Percentiles rank a stretch among this genome's conserved stretches.
phyloP scores from a whole-genome alignment of 2,797 vertebrate genomes.

The Girardinus metallicus region DNA sequence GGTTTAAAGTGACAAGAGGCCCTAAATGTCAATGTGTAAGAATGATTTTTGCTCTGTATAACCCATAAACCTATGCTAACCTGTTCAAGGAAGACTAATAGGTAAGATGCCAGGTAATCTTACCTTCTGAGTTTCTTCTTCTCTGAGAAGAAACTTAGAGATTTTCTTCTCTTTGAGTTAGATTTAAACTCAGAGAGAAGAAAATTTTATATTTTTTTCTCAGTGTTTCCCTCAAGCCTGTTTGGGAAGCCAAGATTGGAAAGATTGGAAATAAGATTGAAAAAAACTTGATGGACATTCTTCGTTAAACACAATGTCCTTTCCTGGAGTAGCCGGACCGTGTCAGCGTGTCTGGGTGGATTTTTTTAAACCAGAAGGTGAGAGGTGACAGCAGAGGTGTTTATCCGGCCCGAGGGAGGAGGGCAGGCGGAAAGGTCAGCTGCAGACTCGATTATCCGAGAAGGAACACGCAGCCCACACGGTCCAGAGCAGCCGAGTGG shows the following conservation, averaged over 20 bases:
- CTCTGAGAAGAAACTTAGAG: no score
- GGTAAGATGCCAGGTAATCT: no score
- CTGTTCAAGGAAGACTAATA: no score
- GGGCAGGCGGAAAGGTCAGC: conserved; percentile 3
- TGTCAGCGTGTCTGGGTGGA: conserved; percentile 25
- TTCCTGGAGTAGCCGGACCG: conserved; percentile 18
- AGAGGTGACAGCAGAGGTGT: conserved; percentile 2
- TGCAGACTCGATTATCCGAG: conserved; percentile 7
- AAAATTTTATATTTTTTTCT: conserved; percentile 49
- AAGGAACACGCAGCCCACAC: conserved; percentile 25
- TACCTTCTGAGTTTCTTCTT: no score
- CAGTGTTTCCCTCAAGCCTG: conserved; percentile 31
- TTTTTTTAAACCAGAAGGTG: neutral
- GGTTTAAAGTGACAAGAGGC: no score
- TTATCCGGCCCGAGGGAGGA: conserved; percentile 20
- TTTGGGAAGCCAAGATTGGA: conserved; percentile 63
- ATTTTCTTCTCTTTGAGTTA: neutral
- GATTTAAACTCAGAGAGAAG: conserved; percentile 8
- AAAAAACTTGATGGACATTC: conserved; percentile 52
- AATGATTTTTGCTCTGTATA: no score
- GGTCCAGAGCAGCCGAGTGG: conserved; percentile 50
- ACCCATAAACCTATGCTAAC: no score
- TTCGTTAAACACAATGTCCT: conserved; percentile 39
- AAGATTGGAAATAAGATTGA: neutral
- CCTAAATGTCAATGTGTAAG: no score